A percentile compares a stretch with the other conserved stretches of the same genome.
phyloP scores from a whole-genome alignment of 2,797 vertebrate species.

The Nasua narica region DNA sequence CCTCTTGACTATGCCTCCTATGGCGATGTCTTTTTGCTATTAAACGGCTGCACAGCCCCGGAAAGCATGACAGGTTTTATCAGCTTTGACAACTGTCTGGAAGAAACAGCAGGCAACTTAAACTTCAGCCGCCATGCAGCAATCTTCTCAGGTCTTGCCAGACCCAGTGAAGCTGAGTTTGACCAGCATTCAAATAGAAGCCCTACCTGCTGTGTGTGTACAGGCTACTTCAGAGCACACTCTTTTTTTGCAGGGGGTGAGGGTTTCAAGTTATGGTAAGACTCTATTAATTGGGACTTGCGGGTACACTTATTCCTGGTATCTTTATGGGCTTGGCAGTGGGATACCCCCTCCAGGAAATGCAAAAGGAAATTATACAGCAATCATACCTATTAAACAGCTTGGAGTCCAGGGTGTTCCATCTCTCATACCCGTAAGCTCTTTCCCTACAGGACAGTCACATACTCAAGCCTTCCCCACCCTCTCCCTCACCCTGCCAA shows the following conservation, averaged over 20 bases:
- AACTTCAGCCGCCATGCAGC: background rate
- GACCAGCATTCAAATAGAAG: conserved; percentile 19
- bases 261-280: background rate
- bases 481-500: background rate
- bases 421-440: background rate
- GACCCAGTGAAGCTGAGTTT: background rate
- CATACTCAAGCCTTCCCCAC: background rate
- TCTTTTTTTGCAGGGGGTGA: background rate
- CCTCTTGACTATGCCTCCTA: conserved; percentile 43
- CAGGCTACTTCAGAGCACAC: background rate
- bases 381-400: background rate
- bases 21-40: conserved; percentile 46
- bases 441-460: background rate
- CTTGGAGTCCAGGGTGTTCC: background rate
- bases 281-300: background rate
- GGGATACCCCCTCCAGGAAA: background rate
- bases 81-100: conserved; percentile 64
- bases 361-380: background rate
- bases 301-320: background rate
- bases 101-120: conserved; percentile 54
- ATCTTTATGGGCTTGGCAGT: background rate
- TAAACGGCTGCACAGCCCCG: conserved; percentile 4
- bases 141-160: conserved; percentile 38
- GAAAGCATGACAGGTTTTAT: conserved; percentile 61
- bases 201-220: background rate